Conservation (phyloP, 2,113 vertebrate genomes). For the Petrocephalus microphthalmus region DNA sequence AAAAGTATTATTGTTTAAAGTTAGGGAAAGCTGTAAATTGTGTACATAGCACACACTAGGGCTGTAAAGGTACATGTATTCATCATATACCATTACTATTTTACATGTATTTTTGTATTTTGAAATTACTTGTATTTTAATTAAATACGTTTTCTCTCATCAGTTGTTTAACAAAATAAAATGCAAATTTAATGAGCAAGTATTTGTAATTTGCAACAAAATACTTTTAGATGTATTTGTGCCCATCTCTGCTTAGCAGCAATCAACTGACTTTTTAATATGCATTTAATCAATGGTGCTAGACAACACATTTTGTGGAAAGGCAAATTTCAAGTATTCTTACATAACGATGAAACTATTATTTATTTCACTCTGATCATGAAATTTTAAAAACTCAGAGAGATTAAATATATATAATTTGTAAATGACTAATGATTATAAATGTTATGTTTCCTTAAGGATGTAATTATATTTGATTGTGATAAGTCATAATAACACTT, state of each 20-base stretch:
- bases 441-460: conserved; percentile 7
- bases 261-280: background rate
- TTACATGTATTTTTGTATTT: too few species aligned
- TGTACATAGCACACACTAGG: too few species aligned
- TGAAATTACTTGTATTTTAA: too few species aligned
- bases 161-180: too few species aligned
- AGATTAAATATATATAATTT: background rate
- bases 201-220: too few species aligned
- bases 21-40: too few species aligned
- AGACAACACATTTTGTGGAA: background rate
- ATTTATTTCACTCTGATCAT: background rate
- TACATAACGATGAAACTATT: background rate
- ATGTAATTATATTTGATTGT: conserved; percentile 9
- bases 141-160: too few species aligned
- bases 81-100: too few species aligned
- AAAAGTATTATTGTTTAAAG: too few species aligned
- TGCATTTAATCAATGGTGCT: background rate
- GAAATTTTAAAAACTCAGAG: background rate
- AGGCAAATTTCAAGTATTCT: background rate
- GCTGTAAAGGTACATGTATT: too few species aligned
- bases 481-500: conserved; percentile 4
- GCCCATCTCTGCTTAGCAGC: background rate
- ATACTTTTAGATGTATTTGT: too few species aligned
- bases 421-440: conserved; percentile 2
- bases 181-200: too few species aligned